phyloP scores from a whole-genome alignment of 2,797 vertebrate species.

The Rhodeus uyekii region DNA sequence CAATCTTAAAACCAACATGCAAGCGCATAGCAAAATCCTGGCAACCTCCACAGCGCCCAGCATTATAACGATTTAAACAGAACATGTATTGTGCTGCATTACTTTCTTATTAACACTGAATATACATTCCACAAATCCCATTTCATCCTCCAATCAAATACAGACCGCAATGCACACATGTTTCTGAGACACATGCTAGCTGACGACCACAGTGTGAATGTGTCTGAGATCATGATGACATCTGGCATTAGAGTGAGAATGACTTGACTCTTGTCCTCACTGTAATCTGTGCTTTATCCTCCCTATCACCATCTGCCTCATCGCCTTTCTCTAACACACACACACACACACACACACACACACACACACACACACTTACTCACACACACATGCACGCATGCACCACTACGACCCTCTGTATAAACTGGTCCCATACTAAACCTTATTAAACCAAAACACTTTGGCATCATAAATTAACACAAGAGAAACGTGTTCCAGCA shows the following conservation, averaged over 20 bases:
- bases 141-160: neutral
- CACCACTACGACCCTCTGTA: neutral
- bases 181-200: constrained; percentile 10
- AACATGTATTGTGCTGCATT: neutral
- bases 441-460: too few species aligned
- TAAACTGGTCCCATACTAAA: neutral
- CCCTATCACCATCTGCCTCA: constrained; percentile 52
- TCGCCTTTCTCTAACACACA: neutral
- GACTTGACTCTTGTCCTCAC: constrained; percentile 49
- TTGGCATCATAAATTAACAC: too few species aligned
- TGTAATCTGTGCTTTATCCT: constrained; percentile 49
- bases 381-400: constrained; percentile 15
- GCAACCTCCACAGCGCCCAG: neutral
- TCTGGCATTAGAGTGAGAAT: constrained; percentile 33
- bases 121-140: neutral
- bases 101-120: neutral
- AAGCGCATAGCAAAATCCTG: neutral
- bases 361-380: constrained; percentile 5
- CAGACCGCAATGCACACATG: neutral
- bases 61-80: neutral
- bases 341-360: constrained; percentile 19
- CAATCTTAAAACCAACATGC: neutral
- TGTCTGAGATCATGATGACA: constrained; percentile 5
- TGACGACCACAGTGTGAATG: neutral
- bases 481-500: too few species aligned